phyloP scores from a whole-genome alignment of 2,113 vertebrate genomes.

The Pollimyrus isidori region DNA sequence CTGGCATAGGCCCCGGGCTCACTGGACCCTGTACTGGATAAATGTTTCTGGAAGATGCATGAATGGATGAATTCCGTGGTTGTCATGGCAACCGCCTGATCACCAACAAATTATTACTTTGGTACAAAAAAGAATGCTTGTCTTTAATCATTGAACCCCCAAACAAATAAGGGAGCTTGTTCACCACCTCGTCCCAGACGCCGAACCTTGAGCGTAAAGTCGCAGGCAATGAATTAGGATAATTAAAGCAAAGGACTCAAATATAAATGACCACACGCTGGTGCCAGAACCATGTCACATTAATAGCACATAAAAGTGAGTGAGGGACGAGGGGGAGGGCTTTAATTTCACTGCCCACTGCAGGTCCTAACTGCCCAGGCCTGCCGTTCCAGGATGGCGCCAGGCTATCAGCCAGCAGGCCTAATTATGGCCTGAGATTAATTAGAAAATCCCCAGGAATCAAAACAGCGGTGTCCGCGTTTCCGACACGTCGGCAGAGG shows the following conservation, averaged over 20 bases:
- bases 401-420: constrained; percentile 16
- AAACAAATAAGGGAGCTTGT: not conserved
- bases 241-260: constrained; percentile 11
- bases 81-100: not conserved
- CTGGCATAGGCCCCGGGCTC: not conserved
- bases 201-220: not conserved
- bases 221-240: constrained; percentile 6
- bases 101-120: not conserved
- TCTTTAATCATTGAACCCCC: not conserved
- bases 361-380: not conserved
- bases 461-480: constrained; percentile 11
- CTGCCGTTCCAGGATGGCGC: constrained; percentile 16
- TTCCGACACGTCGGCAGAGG: constrained; percentile 17
- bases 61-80: not conserved
- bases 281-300: constrained; percentile 18
- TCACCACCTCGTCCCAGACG: not conserved
- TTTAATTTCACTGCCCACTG: constrained; percentile 12
- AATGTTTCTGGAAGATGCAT: not conserved
- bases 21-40: not conserved
- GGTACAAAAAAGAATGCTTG: not conserved
- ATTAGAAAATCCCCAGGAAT: constrained; percentile 27
- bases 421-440: constrained; percentile 23
- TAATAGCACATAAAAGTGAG: constrained; percentile 20
- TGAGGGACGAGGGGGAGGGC: not conserved
- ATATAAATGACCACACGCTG: constrained; percentile 8